Evolutionary conservation across 2,113 vertebrate species (phyloP).

Genomic region (Eulacestoma nigropectus): DNA sequence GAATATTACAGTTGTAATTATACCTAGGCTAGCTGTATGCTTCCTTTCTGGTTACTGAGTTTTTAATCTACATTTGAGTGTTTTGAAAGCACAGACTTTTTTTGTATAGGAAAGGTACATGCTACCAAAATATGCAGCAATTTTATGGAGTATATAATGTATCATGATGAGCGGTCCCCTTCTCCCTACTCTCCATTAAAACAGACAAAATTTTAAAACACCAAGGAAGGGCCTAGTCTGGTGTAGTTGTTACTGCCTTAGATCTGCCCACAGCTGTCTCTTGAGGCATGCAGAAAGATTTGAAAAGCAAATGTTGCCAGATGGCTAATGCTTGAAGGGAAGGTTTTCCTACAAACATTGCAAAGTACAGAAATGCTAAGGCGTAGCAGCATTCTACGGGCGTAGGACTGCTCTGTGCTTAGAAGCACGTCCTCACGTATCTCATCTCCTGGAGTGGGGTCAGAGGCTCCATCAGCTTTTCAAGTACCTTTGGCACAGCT

Average conservation of each 20-base stretch:
- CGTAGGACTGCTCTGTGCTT: neutral
- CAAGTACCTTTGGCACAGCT: neutral
- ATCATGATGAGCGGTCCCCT: neutral
- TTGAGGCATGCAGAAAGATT: neutral
- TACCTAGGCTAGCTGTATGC: neutral
- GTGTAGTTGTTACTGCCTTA: neutral
- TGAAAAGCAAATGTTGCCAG: slow-evolving; percentile 29
- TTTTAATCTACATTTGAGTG: neutral
- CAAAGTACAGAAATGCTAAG: neutral
- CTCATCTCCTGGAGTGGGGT: neutral
- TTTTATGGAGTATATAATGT: neutral
- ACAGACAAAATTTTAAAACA: neutral
- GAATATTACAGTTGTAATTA: neutral
- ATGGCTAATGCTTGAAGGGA: slow-evolving; percentile 9
- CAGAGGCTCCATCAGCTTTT: neutral
- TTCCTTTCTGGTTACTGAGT: neutral
- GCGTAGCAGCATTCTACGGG: neutral
- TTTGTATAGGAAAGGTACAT: neutral
- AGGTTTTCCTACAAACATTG: neutral
- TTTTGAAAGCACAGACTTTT: neutral
- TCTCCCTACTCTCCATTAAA: neutral
- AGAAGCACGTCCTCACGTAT: fast-evolving
- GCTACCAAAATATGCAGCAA: neutral
- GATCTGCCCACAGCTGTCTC: slow-evolving; percentile 32
- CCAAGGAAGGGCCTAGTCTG: neutral